A percentile compares a stretch with the other conserved stretches of the same genome.
phyloP scores from a whole-genome alignment of 2,888 invertebrate genomes.

The Rapana venosa region DNA sequence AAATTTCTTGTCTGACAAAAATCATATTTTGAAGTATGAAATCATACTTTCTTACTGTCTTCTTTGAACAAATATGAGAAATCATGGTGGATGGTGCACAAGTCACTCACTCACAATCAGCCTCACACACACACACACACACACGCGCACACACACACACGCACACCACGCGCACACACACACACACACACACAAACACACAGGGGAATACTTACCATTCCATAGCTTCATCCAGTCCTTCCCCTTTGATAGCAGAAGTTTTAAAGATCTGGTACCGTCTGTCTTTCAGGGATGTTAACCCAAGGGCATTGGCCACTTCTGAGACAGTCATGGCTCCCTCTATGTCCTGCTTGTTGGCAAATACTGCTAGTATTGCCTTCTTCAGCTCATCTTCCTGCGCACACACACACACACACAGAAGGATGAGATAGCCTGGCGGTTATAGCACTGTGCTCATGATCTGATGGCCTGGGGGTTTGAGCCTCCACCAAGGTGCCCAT shows the following conservation, averaged over 20 bases:
- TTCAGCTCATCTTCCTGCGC: slow-evolving; percentile 95
- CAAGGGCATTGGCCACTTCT: slow-evolving; percentile 96
- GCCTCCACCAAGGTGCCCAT: too few species aligned
- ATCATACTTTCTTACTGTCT: too few species aligned
- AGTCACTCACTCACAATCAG: too few species aligned
- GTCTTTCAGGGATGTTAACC: slow-evolving; percentile 95
- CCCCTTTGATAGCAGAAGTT: slow-evolving; percentile 98
- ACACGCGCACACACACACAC: too few species aligned
- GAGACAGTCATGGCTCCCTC: slow-evolving; percentile 97
- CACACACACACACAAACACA: slow-evolving; percentile 6
- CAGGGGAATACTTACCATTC: slow-evolving; percentile 87
- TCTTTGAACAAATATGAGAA: too few species aligned
- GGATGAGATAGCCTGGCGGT: too few species aligned
- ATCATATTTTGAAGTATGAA: too few species aligned
- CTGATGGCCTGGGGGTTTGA: too few species aligned
- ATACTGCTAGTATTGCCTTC: slow-evolving; percentile 95
- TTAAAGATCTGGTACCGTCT: slow-evolving; percentile 99
- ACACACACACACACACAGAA: slow-evolving; percentile 1
- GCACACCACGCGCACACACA: background rate
- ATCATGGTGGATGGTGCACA: too few species aligned
- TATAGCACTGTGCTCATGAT: too few species aligned
- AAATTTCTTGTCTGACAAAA: too few species aligned
- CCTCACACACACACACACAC: too few species aligned
- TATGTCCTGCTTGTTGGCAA: slow-evolving; percentile 99
- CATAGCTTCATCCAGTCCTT: slow-evolving; percentile 99